A percentile compares a stretch with the other conserved stretches of the same genome.
These are phyloP conservation scores for Morone chrysops DNA, from an alignment of 2,113 vertebrate genomes.

Conservation along the genomic window DNA sequence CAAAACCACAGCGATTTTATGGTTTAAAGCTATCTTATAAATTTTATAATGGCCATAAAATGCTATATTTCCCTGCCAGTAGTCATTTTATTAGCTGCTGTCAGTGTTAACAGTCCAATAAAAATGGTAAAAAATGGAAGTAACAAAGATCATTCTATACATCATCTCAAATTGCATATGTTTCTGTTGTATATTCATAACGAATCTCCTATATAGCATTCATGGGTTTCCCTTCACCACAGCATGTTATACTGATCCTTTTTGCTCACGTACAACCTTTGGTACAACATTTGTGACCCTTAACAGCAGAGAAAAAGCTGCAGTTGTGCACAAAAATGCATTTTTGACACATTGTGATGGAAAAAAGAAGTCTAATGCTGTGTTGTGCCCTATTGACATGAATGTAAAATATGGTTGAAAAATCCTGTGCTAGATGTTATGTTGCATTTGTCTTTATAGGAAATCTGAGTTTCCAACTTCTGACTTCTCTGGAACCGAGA, in stretches of 20 bases:
- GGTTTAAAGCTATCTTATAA: not conserved
- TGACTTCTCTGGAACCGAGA: not conserved
- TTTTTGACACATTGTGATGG: too few relatives aligned
- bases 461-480: not conserved
- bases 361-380: too few relatives aligned
- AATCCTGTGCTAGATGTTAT: not conserved
- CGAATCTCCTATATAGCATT: not conserved
- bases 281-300: too few relatives aligned
- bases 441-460: not conserved
- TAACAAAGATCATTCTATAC: not conserved
- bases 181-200: not conserved
- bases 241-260: not conserved
- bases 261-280: not conserved
- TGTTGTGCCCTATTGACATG: not conserved
- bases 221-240: not conserved
- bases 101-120: slow-evolving; percentile 12
- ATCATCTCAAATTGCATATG: not conserved
- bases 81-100: slow-evolving; percentile 6
- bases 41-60: slow-evolving; percentile 27
- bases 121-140: not conserved
- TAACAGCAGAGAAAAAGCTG: not conserved
- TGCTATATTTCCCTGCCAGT: slow-evolving; percentile 1
- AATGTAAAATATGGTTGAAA: not conserved
- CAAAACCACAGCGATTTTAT: not conserved
- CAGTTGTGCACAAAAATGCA: too few relatives aligned